Percentiles rank a stretch among this genome's conserved stretches.
These are phyloP conservation scores for Actinernus sp. DNA, from an alignment of 92 coral and sea anemone species.

Conservation along the genomic window DNA sequence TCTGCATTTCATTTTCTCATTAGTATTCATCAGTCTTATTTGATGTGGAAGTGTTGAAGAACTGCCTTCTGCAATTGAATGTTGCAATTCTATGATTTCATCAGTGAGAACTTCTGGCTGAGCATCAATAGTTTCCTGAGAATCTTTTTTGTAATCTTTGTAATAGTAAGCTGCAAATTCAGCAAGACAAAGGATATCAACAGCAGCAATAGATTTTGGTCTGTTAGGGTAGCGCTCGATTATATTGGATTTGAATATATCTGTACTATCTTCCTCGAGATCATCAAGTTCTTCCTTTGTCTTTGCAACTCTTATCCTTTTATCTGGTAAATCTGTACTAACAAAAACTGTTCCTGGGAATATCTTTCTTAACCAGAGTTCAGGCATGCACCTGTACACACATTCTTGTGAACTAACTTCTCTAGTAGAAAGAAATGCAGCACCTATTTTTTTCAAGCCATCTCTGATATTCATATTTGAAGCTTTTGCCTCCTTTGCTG, in stretches of 20 bases:
- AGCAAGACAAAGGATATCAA: slow-evolving; percentile 41
- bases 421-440: slow-evolving; percentile 65
- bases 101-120: slow-evolving; percentile 69
- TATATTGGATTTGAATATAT: slow-evolving; percentile 48
- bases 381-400: slow-evolving; percentile 74
- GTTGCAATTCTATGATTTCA: slow-evolving; percentile 31
- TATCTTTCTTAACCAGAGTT: slow-evolving; percentile 59
- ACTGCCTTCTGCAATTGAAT: slow-evolving; percentile 1
- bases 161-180: slow-evolving; percentile 70
- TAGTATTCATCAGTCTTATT: slow-evolving; percentile 50
- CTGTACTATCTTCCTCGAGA: slow-evolving; percentile 64
- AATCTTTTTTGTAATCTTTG: slow-evolving; percentile 48
- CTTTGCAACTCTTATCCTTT: slow-evolving; percentile 66
- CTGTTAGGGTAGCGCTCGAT: slow-evolving; percentile 30
- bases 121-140: slow-evolving; percentile 50
- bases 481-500: slow-evolving; percentile 52
- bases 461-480: slow-evolving; percentile 35
- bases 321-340: slow-evolving; percentile 60
- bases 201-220: slow-evolving; percentile 21
- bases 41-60: slow-evolving; percentile 35
- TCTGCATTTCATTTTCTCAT: slow-evolving; percentile 28
- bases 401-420: slow-evolving; percentile 76
- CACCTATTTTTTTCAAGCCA: slow-evolving; percentile 58
- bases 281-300: slow-evolving; percentile 56
- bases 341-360: slow-evolving; percentile 71